phyloP scores from a whole-genome alignment of 2,113 vertebrate species.

The Ophiodon elongatus region DNA sequence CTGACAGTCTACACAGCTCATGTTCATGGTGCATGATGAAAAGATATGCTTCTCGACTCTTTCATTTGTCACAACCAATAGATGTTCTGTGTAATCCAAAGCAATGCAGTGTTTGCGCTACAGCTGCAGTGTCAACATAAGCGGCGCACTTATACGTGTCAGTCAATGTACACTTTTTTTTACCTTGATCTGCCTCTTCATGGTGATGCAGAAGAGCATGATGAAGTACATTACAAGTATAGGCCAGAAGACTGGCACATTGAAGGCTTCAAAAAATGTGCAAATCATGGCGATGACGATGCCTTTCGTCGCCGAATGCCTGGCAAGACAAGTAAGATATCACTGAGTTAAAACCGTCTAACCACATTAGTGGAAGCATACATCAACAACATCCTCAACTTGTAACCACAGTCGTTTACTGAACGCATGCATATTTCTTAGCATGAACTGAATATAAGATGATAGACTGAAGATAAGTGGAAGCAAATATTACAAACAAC shows the following conservation, averaged over 20 bases:
- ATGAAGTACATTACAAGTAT: slow-evolving; percentile 99
- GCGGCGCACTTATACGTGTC: background rate
- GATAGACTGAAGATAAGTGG: background rate
- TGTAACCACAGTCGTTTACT: background rate
- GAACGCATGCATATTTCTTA: background rate
- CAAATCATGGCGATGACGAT: slow-evolving; percentile 97
- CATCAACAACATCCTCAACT: background rate
- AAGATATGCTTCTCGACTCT: background rate
- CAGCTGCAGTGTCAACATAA: background rate
- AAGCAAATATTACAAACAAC: background rate
- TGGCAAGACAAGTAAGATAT: slow-evolving; percentile 65
- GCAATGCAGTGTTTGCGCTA: background rate
- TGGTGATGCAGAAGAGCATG: slow-evolving; percentile 99
- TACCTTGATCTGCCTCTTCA: slow-evolving; percentile 99
- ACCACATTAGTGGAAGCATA: background rate
- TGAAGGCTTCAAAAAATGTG: slow-evolving; percentile 99
- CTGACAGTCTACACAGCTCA: background rate
- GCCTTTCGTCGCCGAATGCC: slow-evolving; percentile 98
- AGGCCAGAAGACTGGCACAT: slow-evolving; percentile 99
- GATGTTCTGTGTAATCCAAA: background rate
- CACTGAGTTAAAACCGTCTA: background rate
- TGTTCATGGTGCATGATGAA: background rate
- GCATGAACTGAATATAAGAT: too few relatives aligned
- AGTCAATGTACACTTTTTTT: slow-evolving; percentile 38
- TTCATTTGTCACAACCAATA: background rate